Percentiles rank a stretch among this genome's conserved stretches.
Evolutionary conservation across 2,888 invertebrate genomes (phyloP).

Genomic region (Drosophila anomalata): DNA sequence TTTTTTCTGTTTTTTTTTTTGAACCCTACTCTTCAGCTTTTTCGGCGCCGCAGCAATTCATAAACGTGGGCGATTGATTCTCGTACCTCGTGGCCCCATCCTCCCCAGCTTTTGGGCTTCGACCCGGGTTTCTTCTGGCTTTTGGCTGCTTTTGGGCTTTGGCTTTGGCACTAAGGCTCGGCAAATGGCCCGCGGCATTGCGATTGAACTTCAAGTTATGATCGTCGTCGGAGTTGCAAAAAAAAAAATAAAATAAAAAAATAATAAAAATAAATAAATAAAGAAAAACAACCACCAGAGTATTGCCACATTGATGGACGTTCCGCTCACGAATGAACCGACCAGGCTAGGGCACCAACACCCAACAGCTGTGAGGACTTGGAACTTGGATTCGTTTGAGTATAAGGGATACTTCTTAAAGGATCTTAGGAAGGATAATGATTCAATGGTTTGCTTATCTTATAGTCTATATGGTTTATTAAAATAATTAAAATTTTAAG

Average conservation of each 20-base stretch:
- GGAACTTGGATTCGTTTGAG: neutral
- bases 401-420: slow-evolving; percentile 14
- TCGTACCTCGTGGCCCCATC: slow-evolving; percentile 76
- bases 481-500: too few relatives aligned
- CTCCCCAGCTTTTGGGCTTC: slow-evolving; percentile 35
- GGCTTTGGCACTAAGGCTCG: slow-evolving; percentile 82
- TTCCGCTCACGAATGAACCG: slow-evolving; percentile 77
- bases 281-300: slow-evolving; percentile 39
- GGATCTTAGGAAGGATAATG: neutral
- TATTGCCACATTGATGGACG: slow-evolving; percentile 82
- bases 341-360: slow-evolving; percentile 45
- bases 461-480: too few relatives aligned
- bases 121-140: slow-evolving; percentile 5
- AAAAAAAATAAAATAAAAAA: slow-evolving; percentile 19
- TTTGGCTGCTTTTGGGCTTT: slow-evolving; percentile 69
- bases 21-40: slow-evolving; percentile 15
- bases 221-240: slow-evolving; percentile 70
- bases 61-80: slow-evolving; percentile 83
- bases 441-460: too few relatives aligned
- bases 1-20: neutral
- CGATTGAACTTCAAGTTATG: slow-evolving; percentile 84
- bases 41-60: slow-evolving; percentile 80
- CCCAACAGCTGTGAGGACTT: slow-evolving; percentile 39
- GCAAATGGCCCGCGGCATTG: slow-evolving; percentile 83
- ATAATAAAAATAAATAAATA: neutral